Evolutionary conservation across 1,140 invertebrate species (phyloP), one percentile per base, ranked within the genome.

Genomic region (Ladona fulva): DNA sequence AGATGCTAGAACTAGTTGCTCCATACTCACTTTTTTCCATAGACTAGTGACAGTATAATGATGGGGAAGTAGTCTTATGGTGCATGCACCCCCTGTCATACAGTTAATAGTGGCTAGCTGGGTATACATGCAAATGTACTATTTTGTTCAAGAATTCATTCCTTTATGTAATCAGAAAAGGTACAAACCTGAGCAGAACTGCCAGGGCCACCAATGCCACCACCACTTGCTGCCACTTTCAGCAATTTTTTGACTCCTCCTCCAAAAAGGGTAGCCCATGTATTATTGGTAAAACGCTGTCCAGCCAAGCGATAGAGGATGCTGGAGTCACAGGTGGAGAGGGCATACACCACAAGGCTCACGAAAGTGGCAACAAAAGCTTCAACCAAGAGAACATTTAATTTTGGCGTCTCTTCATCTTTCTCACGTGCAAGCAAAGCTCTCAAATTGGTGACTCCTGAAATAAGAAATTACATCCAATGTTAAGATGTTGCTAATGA

Each of bases 321-420:
- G 77, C 97, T 94, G 79, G 95, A 93, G 86, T 99, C 98, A 82
- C 96, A 96, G 19, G 95, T 94, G n/a, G 94, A 91, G 29, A 99
- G 83, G 12, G 96, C 95, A 86, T 98, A 97, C 74, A 97, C 91
- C 75, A 99, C 89, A 16, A 99, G 86, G 42, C 96, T 95, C 84
- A 97, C 90, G 84, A 95, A 98, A 0, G 97, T 95, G 0, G 96
- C 93, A 0, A 96, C 91, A 84, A 98, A 97, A 0, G 95, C 91
- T 86, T 99, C 97, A 78, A 94, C 93, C 14, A 99, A 87, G 0
- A 99, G 87, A 24, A 98, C 93, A 80, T 94, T 94, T 29, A 99
- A 85, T 81, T 96, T 93, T 0, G 97, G 97, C 0, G 95, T 92
- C 84, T 99, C 97, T 83, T 99, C 97, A 83, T 99, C 97, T 83